Evolutionary conservation across 23 tunicate species (phyloP).

Genomic region (Ascidia mentula): DNA sequence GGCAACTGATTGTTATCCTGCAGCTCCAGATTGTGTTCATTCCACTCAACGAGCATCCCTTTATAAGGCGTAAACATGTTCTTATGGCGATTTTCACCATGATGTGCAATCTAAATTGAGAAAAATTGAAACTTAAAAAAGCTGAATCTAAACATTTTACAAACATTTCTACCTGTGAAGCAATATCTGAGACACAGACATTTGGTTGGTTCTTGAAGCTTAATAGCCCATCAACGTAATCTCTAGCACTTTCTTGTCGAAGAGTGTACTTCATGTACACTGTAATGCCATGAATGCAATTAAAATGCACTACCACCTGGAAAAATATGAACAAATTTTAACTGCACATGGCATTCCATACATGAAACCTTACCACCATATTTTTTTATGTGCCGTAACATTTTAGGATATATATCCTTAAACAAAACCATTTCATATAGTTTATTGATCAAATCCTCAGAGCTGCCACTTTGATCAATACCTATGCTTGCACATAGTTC

Average conservation of each 20-base stretch:
- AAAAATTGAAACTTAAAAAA: not conserved
- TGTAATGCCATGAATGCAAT: slow-evolving; percentile 16
- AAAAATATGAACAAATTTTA: not conserved
- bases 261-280: slow-evolving; percentile 18
- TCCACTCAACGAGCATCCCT: slow-evolving; percentile 21
- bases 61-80: slow-evolving; percentile 13
- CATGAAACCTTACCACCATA: slow-evolving; percentile 1
- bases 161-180: slow-evolving; percentile 23
- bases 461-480: slow-evolving; percentile 11
- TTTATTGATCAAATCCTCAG: slow-evolving; percentile 13
- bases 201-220: slow-evolving; percentile 20
- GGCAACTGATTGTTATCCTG: not conserved
- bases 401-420: slow-evolving; percentile 17
- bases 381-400: slow-evolving; percentile 8
- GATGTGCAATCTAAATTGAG: slow-evolving; percentile 34
- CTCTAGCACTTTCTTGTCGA: slow-evolving; percentile 38
- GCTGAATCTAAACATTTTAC: not conserved
- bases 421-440: slow-evolving; percentile 16
- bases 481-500: not conserved
- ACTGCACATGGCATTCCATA: not conserved
- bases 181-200: slow-evolving; percentile 29
- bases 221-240: slow-evolving; percentile 28
- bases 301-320: slow-evolving; percentile 16
- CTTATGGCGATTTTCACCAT: slow-evolving; percentile 24
- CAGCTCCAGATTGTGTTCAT: not conserved